phyloP scores from a whole-genome alignment of 1,140 invertebrate species.

The Pogonomyrmex barbatus region DNA sequence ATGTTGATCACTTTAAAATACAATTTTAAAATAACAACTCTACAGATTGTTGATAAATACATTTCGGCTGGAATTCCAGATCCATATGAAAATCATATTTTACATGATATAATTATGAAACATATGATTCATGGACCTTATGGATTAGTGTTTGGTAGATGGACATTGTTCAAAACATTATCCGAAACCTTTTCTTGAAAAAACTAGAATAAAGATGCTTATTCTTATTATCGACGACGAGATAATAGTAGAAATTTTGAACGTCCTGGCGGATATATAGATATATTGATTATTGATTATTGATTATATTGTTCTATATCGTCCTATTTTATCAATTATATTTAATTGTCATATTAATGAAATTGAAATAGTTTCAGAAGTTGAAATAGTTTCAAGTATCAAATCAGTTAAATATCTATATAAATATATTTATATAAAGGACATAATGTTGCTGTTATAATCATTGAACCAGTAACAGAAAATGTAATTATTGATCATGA shows the following conservation, averaged over 20 bases:
- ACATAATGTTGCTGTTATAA: background rate
- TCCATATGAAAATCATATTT: background rate
- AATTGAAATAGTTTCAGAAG: background rate
- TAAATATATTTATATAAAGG: slow-evolving; percentile 19
- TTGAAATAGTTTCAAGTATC: slow-evolving; percentile 1
- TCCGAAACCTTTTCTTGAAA: background rate
- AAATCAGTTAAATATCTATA: slow-evolving; percentile 18
- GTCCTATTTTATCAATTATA: background rate
- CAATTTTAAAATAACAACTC: too few species aligned
- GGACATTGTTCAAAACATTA: background rate
- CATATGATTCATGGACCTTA: background rate
- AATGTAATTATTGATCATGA: slow-evolving; percentile 2
- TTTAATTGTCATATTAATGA: slow-evolving; percentile 9
- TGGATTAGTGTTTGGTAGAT: background rate
- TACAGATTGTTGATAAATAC: background rate
- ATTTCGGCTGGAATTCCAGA: slow-evolving; percentile 19
- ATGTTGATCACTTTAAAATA: too few species aligned
- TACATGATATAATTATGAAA: slow-evolving; percentile 7
- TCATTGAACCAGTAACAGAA: background rate
- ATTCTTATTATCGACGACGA: background rate
- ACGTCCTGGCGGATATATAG: background rate
- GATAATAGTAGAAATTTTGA: background rate
- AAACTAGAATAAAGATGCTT: background rate
- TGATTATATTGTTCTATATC: background rate
- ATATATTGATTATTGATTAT: background rate